These are phyloP conservation scores for Anas georgica DNA, from an alignment of 2,797 vertebrate species.

Conservation along the genomic window DNA sequence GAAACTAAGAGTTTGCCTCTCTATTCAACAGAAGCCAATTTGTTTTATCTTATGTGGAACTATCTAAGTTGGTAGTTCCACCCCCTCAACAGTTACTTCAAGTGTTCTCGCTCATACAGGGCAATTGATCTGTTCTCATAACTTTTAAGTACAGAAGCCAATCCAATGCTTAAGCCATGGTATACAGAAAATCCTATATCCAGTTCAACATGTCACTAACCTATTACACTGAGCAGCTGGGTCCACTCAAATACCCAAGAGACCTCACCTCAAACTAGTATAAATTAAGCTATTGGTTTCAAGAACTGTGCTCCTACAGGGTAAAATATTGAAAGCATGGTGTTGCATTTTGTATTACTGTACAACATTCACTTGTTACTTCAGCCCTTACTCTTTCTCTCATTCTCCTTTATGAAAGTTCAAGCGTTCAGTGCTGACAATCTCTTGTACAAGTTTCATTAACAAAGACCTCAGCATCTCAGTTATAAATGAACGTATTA, in stretches of 20 bases:
- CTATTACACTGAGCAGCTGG: not conserved
- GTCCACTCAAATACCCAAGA: not conserved
- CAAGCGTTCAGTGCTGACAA: fast-evolving
- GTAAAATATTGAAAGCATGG: not conserved
- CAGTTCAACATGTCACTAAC: not conserved
- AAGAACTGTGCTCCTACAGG: not conserved
- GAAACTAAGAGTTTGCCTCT: not conserved
- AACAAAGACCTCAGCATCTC: not conserved
- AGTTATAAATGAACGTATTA: not conserved
- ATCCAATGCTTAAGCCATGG: not conserved
- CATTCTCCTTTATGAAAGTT: not conserved
- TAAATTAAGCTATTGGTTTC: not conserved
- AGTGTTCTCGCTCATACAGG: not conserved
- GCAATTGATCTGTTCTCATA: not conserved
- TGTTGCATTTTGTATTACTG: not conserved
- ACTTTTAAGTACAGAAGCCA: not conserved
- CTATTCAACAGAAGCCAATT: not conserved
- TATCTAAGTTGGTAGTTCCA: not conserved
- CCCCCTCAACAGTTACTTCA: not conserved
- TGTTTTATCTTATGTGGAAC: not conserved
- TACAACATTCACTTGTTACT: not conserved
- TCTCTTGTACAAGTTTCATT: not conserved
- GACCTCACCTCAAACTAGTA: not conserved
- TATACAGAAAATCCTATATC: fast-evolving
- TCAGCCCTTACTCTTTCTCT: not conserved